Conservation (phyloP, 2,797 vertebrate species). For the Harpagifer antarcticus region DNA sequence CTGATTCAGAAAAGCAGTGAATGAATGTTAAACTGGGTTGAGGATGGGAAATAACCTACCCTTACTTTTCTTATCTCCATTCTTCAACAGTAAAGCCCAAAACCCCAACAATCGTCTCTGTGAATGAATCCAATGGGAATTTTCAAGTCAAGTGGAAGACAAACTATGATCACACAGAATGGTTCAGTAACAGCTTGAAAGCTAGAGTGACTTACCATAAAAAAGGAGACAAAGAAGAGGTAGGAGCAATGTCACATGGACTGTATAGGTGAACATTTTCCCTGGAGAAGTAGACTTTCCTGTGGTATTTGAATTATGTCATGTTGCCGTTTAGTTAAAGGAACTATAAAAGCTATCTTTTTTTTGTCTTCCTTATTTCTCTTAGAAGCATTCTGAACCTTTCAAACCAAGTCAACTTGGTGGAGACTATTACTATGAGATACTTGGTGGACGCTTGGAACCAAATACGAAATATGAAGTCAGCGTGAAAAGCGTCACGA, state of each 20-base stretch:
- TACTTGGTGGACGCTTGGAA: constrained; percentile 10
- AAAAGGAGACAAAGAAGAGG: constrained; percentile 41
- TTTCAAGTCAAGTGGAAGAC: constrained; percentile 44
- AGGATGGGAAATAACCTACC: background rate
- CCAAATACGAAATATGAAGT: constrained; percentile 53
- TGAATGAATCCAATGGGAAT: constrained; percentile 26
- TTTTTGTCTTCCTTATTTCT: background rate
- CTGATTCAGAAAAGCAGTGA: background rate
- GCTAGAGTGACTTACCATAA: constrained; percentile 39
- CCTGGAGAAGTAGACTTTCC: background rate
- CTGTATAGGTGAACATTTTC: background rate
- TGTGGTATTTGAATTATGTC: background rate
- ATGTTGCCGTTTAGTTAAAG: background rate
- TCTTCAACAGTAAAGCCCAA: constrained; percentile 64
- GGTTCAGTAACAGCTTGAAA: rapidly evolving
- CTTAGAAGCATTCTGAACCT: rapidly evolving
- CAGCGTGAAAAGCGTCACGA: constrained; percentile 28
- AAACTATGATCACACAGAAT: rapidly evolving
- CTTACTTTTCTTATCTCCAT: background rate
- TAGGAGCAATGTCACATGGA: background rate
- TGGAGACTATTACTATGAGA: background rate
- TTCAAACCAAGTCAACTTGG: rapidly evolving
- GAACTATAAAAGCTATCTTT: background rate
- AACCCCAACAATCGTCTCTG: constrained; percentile 43
- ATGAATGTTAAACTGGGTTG: background rate